Base-by-base conservation (phyloP, 2,113 vertebrate genomes). In the Neodon shergylaensis region DNA sequence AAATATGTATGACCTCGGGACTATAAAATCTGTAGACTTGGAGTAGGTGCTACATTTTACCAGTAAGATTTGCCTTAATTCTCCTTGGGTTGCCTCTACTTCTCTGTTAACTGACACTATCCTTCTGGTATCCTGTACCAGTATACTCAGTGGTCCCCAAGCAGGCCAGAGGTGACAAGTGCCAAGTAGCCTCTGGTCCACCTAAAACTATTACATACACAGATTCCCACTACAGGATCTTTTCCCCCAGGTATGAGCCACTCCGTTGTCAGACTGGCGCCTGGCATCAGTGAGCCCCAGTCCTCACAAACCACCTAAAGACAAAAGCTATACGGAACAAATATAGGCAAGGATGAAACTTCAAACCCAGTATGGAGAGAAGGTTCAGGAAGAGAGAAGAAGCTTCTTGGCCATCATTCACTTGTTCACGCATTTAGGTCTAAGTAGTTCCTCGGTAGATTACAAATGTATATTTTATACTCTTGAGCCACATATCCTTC, bases 1-100 rank as follows among this genome's bases (percentile, higher is more conserved):
- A 86, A 79, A 88, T 42, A 1, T 87, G 54, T 66, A 47, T 93
- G 47, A 87, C 36, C 36, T 78, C 52, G 5, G 68, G 84, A 94
- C 84, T 83, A 73, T 82, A 92, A 44, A 63, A 78, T 85, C 63
- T 68, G 0, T 88, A 88, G 78, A 93, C 70, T 88, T 79, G 70
- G 73, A 24, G 4, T 33, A 39, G 79, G 58, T 5, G 39, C 49
- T 87, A 21, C 79, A 77, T 87, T 21, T 81, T 81, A 8, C 42
- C 82, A 12, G 65, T 44, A 36, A 3, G 19, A 42, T 82, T 90
- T 84, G 73, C 28, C 91, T 92, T 83, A 22, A 66, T 92, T 85
- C 65, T 85, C 81, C 74, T 92, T 83, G 82, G 16, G 19, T 81
- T 68, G 31, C 42, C 44, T 94, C 7, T 1, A 5, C 76, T 78